Evolutionary conservation across 1,140 invertebrate genomes (phyloP).

Genomic region (Philaenus spumarius): DNA sequence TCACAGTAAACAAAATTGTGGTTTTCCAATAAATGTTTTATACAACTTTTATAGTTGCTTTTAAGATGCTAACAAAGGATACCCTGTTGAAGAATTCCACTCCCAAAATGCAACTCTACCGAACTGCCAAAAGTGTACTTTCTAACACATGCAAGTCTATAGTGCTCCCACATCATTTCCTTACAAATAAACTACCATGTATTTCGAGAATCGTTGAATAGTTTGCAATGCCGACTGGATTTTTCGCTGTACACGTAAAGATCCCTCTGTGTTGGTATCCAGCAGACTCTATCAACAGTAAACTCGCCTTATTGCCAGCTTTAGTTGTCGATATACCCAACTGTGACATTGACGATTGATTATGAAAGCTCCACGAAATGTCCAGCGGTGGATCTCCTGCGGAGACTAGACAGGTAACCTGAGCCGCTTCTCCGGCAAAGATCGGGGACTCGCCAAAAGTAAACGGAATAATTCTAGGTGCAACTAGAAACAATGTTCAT

Average conservation of each 20-base stretch:
- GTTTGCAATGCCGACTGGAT: conserved; percentile 36
- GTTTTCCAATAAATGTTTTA: no score
- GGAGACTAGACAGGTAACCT: conserved; percentile 34
- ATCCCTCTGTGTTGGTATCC: conserved; percentile 40
- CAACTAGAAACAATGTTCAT: conserved; percentile 38
- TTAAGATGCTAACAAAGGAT: no score
- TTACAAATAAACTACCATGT: conserved; percentile 30
- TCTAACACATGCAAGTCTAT: conserved; percentile 33
- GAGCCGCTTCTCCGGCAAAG: conserved; percentile 43
- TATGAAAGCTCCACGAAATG: conserved; percentile 35
- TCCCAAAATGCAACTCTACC: no score
- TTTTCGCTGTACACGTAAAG: conserved; percentile 44
- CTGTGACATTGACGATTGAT: conserved; percentile 16
- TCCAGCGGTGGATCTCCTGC: conserved; percentile 39
- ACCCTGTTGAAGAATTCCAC: no score
- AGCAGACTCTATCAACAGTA: conserved; percentile 57
- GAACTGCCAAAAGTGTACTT: conserved; percentile 26
- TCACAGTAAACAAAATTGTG: no score
- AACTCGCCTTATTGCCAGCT: conserved; percentile 57
- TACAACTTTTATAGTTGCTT: no score
- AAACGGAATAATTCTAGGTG: conserved; percentile 44
- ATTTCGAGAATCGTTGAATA: conserved; percentile 42
- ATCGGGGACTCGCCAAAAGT: conserved; percentile 40
- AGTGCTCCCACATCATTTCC: conserved; percentile 27
- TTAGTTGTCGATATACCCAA: conserved; percentile 39